Evolutionary conservation across 2,113 vertebrate genomes (phyloP).

Genomic region (Synodontis membranacea): DNA sequence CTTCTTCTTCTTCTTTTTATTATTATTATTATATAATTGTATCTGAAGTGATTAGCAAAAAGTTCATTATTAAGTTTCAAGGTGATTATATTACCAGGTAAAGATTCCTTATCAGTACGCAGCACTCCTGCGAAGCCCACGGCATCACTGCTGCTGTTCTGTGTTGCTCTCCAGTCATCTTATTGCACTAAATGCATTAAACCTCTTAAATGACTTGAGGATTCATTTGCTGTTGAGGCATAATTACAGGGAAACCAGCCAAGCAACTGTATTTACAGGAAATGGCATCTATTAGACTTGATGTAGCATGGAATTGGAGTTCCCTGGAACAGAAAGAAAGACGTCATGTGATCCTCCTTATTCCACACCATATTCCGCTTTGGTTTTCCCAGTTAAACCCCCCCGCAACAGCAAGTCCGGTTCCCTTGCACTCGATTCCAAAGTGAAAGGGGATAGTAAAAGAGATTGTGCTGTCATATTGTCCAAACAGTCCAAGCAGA

Average conservation of each 20-base stretch:
- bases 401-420: background rate
- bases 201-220: background rate
- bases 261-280: background rate
- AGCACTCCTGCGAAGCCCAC: background rate
- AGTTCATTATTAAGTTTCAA: too few species aligned
- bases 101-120: too few species aligned
- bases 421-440: background rate
- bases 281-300: background rate
- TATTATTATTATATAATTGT: too few species aligned
- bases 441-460: background rate
- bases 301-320: background rate
- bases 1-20: too few species aligned
- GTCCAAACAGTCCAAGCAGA: background rate
- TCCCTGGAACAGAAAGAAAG: background rate
- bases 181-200: constrained; percentile 16
- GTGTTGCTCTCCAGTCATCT: background rate
- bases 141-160: too few species aligned
- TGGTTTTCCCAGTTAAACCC: too few species aligned
- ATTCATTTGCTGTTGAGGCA: background rate
- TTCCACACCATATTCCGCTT: background rate
- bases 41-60: too few species aligned
- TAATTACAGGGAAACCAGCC: constrained; percentile 6
- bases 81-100: too few species aligned
- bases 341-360: too few species aligned
- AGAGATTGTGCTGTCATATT: background rate